Percentiles rank a stretch among this genome's conserved stretches.
Conservation (phyloP, 2,113 vertebrate genomes). For the Gambusia affinis region DNA sequence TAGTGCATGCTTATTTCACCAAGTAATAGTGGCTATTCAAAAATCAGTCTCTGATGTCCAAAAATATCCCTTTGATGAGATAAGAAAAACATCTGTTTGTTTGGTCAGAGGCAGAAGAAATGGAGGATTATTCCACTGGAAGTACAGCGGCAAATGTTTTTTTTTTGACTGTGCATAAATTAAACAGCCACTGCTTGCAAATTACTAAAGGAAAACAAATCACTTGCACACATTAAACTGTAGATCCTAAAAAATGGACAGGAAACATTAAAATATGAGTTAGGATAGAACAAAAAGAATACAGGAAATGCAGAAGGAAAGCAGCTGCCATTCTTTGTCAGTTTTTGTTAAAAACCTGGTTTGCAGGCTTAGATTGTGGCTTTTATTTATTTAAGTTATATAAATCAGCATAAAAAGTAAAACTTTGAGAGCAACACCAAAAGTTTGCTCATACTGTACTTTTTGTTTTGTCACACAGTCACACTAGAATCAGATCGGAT, state of each 20-base stretch:
- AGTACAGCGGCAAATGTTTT: no score
- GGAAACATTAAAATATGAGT: neutral
- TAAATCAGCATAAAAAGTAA: slow-evolving; percentile 1
- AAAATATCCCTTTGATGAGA: neutral
- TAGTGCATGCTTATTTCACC: neutral
- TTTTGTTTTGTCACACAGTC: slow-evolving; percentile 48
- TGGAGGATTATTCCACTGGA: neutral
- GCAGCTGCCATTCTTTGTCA: neutral
- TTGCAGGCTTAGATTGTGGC: neutral
- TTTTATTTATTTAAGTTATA: neutral
- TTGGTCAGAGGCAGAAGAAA: neutral
- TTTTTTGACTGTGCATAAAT: no score
- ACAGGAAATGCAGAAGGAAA: neutral
- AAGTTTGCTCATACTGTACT: slow-evolving; percentile 5
- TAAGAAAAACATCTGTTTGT: neutral
- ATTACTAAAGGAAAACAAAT: neutral
- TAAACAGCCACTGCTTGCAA: neutral
- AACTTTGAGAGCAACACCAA: slow-evolving; percentile 9
- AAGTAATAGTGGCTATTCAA: neutral
- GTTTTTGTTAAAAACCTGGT: neutral
- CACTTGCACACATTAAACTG: neutral
- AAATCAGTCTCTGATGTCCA: neutral
- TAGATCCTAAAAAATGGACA: neutral
- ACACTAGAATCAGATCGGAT: neutral
- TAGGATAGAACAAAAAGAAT: neutral